Evolutionary conservation across 2,797 vertebrate genomes (phyloP).

Genomic region (Muscicapa comitata): DNA sequence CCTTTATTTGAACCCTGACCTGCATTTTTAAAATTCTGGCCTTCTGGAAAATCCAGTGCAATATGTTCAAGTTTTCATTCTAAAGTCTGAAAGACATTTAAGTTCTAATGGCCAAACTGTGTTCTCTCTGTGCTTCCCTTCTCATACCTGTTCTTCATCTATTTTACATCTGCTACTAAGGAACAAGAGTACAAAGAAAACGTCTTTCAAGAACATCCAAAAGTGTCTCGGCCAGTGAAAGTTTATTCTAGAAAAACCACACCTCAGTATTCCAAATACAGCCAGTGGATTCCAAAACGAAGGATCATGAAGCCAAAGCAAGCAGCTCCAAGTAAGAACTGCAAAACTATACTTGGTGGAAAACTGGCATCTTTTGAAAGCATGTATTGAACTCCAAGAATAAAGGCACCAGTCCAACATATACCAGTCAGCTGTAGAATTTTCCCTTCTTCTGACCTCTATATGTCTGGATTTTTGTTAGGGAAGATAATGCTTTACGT

Average conservation of each 20-base stretch:
- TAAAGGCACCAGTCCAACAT: constrained; percentile 24
- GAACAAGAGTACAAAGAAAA: constrained; percentile 84
- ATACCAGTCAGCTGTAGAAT: constrained; percentile 53
- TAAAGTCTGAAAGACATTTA: background rate
- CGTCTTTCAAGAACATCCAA: constrained; percentile 75
- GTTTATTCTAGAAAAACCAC: constrained; percentile 72
- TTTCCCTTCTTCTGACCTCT: constrained; percentile 42
- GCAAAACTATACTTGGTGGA: constrained; percentile 60
- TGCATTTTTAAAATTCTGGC: background rate
- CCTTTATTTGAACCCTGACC: constrained; percentile 8
- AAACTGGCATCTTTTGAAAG: constrained; percentile 71
- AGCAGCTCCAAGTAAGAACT: constrained; percentile 79
- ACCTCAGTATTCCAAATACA: constrained; percentile 48
- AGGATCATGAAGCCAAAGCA: constrained; percentile 73
- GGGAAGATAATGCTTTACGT: constrained; percentile 25
- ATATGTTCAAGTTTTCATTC: background rate
- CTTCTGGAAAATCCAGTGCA: background rate
- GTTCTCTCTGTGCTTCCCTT: background rate
- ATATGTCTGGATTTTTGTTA: constrained; percentile 51
- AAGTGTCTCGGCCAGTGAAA: constrained; percentile 66
- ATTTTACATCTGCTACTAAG: constrained; percentile 71
- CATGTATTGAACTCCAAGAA: constrained; percentile 48
- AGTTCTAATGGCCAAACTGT: background rate
- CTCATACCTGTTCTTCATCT: constrained; percentile 60
- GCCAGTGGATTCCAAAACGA: constrained; percentile 61